Evolutionary conservation across 2,113 vertebrate genomes (phyloP).

Genomic region (Hippoglossus stenolepis): DNA sequence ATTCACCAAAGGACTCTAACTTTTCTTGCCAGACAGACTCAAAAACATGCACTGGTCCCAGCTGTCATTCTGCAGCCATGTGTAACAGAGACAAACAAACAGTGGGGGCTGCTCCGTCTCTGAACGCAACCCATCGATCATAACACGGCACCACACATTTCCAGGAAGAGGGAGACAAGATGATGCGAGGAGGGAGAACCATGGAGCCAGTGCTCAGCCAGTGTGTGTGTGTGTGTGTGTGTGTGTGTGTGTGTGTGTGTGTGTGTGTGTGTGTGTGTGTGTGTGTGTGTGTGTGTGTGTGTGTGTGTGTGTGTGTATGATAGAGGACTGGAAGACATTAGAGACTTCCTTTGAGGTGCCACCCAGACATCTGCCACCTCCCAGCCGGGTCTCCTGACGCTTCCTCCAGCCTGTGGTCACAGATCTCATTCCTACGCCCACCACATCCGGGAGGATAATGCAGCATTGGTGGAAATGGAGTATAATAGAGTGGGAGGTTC

Average conservation of each 20-base stretch:
- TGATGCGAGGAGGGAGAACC: constrained; percentile 45
- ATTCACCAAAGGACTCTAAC: constrained; percentile 36
- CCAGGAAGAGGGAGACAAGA: constrained; percentile 69
- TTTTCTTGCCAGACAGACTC: constrained; percentile 55
- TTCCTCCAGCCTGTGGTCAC: constrained; percentile 52
- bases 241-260: constrained; percentile 27
- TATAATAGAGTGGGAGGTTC: constrained; percentile 37
- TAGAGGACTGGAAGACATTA: constrained; percentile 32
- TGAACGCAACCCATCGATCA: constrained; percentile 75
- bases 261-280: constrained; percentile 18
- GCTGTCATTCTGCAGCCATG: constrained; percentile 72
- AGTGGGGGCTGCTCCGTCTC: constrained; percentile 66
- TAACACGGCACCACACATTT: constrained; percentile 59
- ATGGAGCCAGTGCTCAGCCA: constrained; percentile 20
- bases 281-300: constrained; percentile 12
- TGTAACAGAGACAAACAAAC: constrained; percentile 73
- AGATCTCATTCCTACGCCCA: constrained; percentile 16
- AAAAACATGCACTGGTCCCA: constrained; percentile 59
- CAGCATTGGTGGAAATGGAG: background rate
- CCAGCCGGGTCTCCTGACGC: constrained; percentile 21
- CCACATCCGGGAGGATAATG: constrained; percentile 22
- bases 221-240: constrained; percentile 12
- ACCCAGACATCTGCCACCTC: constrained; percentile 62
- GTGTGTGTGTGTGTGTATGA: constrained; percentile 24
- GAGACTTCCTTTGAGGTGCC: constrained; percentile 47